Conservation (phyloP, 2,113 vertebrate genomes). For the Nothocercus julius region DNA sequence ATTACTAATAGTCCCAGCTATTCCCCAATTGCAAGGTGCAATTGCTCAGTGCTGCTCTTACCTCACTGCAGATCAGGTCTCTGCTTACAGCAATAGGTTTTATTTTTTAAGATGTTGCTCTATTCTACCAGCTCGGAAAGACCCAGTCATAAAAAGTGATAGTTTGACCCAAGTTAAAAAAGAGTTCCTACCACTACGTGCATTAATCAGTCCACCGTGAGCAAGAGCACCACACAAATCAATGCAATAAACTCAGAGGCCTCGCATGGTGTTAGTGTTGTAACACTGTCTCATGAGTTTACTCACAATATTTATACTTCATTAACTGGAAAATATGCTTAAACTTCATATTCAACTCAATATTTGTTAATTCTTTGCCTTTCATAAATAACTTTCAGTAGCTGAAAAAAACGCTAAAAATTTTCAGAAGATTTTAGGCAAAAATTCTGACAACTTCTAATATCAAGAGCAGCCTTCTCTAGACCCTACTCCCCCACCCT, state of each 20-base stretch:
- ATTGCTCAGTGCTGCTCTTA: conserved; percentile 42
- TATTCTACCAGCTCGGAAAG: conserved; percentile 31
- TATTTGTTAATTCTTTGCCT: too few relatives aligned
- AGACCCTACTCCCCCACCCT: background rate
- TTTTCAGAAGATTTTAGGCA: background rate
- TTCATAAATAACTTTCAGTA: background rate
- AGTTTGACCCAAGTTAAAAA: conserved; percentile 33
- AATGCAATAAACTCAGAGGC: background rate
- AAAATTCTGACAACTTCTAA: background rate
- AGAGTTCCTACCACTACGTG: background rate
- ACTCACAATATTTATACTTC: too few relatives aligned
- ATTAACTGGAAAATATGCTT: background rate
- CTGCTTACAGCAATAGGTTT: conserved; percentile 13
- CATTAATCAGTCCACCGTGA: background rate
- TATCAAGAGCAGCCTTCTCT: background rate
- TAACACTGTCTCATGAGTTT: background rate
- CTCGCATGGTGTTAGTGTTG: background rate
- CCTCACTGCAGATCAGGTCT: conserved; percentile 24
- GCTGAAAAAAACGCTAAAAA: background rate
- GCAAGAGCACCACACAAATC: background rate
- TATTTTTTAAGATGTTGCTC: conserved; percentile 50
- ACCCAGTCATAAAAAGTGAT: conserved; percentile 9
- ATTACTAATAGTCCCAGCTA: conserved; percentile 39
- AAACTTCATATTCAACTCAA: background rate
- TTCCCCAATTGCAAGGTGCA: conserved; percentile 2